Conservation (phyloP, 2,797 vertebrate genomes). For the Channallabes apus region DNA sequence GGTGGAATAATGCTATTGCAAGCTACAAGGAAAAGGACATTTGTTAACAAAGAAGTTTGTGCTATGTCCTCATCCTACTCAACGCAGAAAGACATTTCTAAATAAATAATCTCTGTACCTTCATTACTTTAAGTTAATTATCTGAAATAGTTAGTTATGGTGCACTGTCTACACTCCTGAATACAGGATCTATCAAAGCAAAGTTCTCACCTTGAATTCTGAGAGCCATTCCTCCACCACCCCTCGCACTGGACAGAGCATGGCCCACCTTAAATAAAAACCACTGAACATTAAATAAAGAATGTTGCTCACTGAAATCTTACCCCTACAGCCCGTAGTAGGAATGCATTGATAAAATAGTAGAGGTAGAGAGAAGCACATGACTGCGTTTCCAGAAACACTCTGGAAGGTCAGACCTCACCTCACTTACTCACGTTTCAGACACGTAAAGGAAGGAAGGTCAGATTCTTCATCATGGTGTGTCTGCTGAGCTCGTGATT, state of each 20-base stretch:
- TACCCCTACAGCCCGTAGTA: background rate
- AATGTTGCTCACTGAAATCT: background rate
- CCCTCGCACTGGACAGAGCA: constrained; percentile 91
- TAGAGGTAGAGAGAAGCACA: background rate
- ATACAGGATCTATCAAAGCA: background rate
- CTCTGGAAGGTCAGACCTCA: constrained; percentile 22
- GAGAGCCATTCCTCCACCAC: constrained; percentile 99
- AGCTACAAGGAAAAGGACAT: background rate
- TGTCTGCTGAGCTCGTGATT: constrained; percentile 31
- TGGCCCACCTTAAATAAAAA: constrained; percentile 77
- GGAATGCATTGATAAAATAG: background rate
- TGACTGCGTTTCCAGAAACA: background rate
- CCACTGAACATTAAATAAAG: background rate
- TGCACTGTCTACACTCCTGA: background rate
- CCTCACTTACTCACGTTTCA: constrained; percentile 48
- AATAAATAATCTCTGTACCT: too few relatives aligned
- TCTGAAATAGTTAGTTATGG: background rate
- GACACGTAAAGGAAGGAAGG: constrained; percentile 22
- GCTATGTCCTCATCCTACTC: background rate
- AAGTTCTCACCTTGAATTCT: constrained; percentile 92
- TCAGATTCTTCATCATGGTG: constrained; percentile 41
- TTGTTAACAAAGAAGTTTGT: background rate
- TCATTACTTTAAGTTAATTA: background rate
- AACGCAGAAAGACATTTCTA: too few relatives aligned
- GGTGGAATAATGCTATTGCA: background rate